phyloP scores from a whole-genome alignment of 2,888 invertebrate genomes.

The Ectobius pallidus region DNA sequence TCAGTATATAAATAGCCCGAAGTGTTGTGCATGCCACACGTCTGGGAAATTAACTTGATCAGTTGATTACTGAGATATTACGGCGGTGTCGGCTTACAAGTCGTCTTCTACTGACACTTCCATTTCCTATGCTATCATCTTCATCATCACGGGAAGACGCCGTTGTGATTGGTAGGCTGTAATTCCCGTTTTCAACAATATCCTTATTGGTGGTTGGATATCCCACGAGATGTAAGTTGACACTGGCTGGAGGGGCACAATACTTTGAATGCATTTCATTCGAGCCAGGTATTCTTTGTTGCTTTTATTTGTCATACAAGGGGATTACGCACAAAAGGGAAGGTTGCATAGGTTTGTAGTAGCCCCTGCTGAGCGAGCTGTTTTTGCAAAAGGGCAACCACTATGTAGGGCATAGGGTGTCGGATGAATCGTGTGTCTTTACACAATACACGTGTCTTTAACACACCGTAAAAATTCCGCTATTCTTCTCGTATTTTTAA shows the following conservation, averaged over 20 bases:
- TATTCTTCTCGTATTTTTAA: too few species aligned
- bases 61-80: too few species aligned
- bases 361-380: conserved; percentile 34
- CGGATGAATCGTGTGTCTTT: neutral
- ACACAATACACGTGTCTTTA: neutral
- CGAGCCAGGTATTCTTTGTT: conserved; percentile 24
- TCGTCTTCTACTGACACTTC: too few species aligned
- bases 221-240: conserved; percentile 18
- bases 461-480: neutral
- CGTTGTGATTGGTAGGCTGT: conserved; percentile 35
- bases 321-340: conserved; percentile 22
- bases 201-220: conserved; percentile 34
- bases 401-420: neutral
- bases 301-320: conserved; percentile 22
- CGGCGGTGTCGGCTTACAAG: too few species aligned
- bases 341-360: neutral
- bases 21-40: too few species aligned
- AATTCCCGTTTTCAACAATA: conserved; percentile 19
- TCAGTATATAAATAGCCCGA: too few species aligned
- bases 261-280: neutral
- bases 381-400: conserved; percentile 39
- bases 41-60: too few species aligned
- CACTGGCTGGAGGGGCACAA: neutral
- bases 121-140: neutral
- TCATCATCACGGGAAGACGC: conserved; percentile 21